Base-by-base conservation (phyloP, 2,888 invertebrate species). In the Sclerodermus sp. region DNA sequence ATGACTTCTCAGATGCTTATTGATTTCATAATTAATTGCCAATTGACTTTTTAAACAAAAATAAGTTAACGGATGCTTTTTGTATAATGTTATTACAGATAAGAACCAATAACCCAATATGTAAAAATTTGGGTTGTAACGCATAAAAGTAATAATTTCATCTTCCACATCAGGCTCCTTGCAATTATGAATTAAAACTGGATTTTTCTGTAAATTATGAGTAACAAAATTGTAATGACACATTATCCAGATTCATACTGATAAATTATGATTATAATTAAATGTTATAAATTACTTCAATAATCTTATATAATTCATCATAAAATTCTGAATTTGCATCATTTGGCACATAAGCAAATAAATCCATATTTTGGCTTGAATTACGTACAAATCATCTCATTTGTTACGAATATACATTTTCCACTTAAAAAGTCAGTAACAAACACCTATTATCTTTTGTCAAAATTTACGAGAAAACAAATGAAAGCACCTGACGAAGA, bases 11-110 rank as follows among this genome's bases (percentile, higher is more conserved):
- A 79, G 55, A 40, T 80, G 79, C 13, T 70, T 66, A 13, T 51
- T 66, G 45, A 76, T 77, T 60, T 80, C 79, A 36, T 66, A 68
- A 51, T 70, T 70, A 16, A 79, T 68, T 1, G 73, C 71, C 1
- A 68, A 68, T 8, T 67, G 65, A 47, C 79, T 80, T 73, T 70
- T 70, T 34, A 74, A 47, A 23, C 59, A 68, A 45, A 62, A 66
- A 36, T 58, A 57, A 1, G 68, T 66, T 16, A 66, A 58, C 3
- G 68, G 70, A 58, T 76, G 71, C 8, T 51, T 55, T 1, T 43
- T 44, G 3, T 67, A 68, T 13, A 70, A 47, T 41, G 71, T 58
- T 6, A 64, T 60, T 51, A 51, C 51, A 1, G 52, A 52, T 6
- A 65, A 32, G 1, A 67, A 49, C 67, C 68, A 23, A 23, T 23